Conservation (phyloP, 2,888 invertebrate species). For the Leptopterna dolabrata region DNA sequence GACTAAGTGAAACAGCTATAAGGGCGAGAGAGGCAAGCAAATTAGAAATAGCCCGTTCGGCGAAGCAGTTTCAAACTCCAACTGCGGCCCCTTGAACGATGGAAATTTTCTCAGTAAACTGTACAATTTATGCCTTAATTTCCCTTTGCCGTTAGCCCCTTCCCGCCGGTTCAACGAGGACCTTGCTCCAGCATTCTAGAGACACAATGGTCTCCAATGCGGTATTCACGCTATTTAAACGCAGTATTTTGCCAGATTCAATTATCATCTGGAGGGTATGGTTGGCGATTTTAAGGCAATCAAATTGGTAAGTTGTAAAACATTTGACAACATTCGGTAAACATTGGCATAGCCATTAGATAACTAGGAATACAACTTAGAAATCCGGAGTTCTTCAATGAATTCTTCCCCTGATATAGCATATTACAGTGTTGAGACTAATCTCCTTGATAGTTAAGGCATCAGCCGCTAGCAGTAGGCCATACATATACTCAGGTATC, state of each 20-base stretch:
- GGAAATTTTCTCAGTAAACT: slow-evolving; percentile 1
- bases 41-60: background rate
- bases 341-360: too few relatives aligned
- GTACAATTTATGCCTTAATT: background rate
- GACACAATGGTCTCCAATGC: background rate
- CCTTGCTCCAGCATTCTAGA: background rate
- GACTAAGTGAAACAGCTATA: background rate
- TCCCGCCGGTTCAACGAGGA: background rate
- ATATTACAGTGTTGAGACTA: too few relatives aligned
- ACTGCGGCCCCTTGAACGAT: background rate
- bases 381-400: too few relatives aligned
- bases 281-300: too few relatives aligned
- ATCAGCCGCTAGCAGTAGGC: too few relatives aligned
- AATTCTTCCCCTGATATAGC: too few relatives aligned
- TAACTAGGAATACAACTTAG: too few relatives aligned
- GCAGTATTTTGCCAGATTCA: background rate
- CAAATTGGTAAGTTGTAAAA: too few relatives aligned
- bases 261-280: background rate
- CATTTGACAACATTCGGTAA: too few relatives aligned
- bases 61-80: background rate
- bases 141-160: background rate
- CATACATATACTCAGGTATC: too few relatives aligned
- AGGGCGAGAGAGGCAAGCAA: background rate
- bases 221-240: background rate
- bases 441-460: too few relatives aligned